Base-by-base conservation (phyloP, 2,113 vertebrate genomes). In the Rhegmatorhina hoffmannsi region DNA sequence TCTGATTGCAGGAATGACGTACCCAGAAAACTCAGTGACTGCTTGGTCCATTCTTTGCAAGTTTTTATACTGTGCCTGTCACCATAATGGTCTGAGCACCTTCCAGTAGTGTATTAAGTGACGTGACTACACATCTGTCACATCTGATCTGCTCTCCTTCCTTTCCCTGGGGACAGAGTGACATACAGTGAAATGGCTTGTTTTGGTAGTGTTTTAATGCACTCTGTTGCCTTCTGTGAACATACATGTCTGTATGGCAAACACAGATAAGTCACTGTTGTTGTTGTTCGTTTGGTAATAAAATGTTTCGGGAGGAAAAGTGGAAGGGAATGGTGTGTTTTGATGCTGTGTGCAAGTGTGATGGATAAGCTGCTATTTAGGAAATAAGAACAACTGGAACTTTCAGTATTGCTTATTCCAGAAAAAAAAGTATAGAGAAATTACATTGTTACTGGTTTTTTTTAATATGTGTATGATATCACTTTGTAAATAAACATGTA, bases 121-220 rank as follows among this genome's bases (percentile, higher is more conserved):
- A 97, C 14, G 25, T 92, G 94, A 89, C 95, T 96, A 75, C 94
- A 91, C 95, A 95, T 97, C 96, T 97, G 96, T 97, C 96, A 95
- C 91, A 92, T 96, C 90, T 95, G 88, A 95, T 96, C 95, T 96
- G 62, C 66, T 94, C 94, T 95, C 46, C 9, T 91, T 84, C 74
- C 74, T 84, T 69, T 95, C 94, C 96, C 95, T 67, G 33, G 94
- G 70, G 96, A 78, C 91, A 95, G 87, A 91, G 40, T 70, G 91
- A 84, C 50, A 81, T 89, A 81, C 1, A 92, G 89, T 89, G 74
- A 95, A 95, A 94, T 89, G 93, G 47, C 89, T 97, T 95, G 91
- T 96, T 97, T 97, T 91, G 89, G 94, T 91, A 82, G 91, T 75
- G 87, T 75, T 95, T 94, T 92, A 89, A 92, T 87, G 96, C 84